A percentile compares a stretch with the other conserved stretches of the same genome.
These are phyloP conservation scores for Zingel zingel DNA, from an alignment of 2,113 vertebrate species.

Conservation along the genomic window DNA sequence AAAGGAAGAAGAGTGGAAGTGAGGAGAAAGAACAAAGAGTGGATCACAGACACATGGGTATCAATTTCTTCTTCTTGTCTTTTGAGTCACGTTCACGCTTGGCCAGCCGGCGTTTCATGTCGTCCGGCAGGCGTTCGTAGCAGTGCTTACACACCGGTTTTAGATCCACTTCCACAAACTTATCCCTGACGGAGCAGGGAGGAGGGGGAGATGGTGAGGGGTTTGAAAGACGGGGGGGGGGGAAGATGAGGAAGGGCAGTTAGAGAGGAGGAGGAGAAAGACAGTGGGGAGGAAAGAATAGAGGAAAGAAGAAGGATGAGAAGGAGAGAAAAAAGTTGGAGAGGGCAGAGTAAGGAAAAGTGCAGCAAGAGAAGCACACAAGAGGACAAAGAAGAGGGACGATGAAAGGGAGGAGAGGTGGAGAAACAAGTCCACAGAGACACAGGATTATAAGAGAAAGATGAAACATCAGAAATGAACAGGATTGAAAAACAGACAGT, in stretches of 20 bases:
- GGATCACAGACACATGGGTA: conserved; percentile 94
- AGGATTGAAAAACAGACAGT: conserved; percentile 19
- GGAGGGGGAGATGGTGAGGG: conserved; percentile 66
- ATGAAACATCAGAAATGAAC: conserved; percentile 13
- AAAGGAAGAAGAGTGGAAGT: conserved; percentile 83
- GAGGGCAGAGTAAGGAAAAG: neutral
- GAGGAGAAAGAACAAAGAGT: conserved; percentile 77
- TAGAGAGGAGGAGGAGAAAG: conserved; percentile 3
- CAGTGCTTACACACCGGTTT: conserved; percentile 99
- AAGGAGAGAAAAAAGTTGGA: neutral
- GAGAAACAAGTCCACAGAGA: conserved; percentile 19
- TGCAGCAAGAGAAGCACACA: neutral
- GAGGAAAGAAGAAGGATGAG: neutral
- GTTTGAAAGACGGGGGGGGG: conserved; percentile 36
- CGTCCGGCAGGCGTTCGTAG: conserved; percentile 96
- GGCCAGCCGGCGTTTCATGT: conserved; percentile 95
- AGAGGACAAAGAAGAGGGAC: neutral
- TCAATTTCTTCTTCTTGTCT: conserved; percentile 94
- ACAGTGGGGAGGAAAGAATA: neutral
- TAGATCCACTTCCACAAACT: conserved; percentile 99
- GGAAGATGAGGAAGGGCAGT: conserved; percentile 34
- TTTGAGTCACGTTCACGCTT: conserved; percentile 93
- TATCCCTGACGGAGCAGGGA: conserved; percentile 89
- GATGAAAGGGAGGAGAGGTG: neutral
- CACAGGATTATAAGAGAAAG: conserved; percentile 21